A percentile compares a stretch with the other conserved stretches of the same genome.
Conservation (phyloP, 2,113 vertebrate genomes). For the Sebastes schlegelii region DNA sequence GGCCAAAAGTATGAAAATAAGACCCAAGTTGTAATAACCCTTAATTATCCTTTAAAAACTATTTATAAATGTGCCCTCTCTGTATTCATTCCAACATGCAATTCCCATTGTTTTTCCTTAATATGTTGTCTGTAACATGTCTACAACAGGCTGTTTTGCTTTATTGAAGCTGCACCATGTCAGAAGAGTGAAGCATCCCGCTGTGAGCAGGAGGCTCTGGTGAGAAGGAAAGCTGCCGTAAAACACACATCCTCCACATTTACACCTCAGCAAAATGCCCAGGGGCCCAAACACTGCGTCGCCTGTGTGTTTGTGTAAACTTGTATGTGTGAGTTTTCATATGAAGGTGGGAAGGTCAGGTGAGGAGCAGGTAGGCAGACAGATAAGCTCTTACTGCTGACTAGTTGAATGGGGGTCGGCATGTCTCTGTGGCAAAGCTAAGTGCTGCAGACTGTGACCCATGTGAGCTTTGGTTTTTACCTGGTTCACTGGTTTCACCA, state of each 20-base stretch:
- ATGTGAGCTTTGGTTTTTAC: slow-evolving; percentile 45
- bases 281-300: slow-evolving; percentile 6
- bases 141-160: background rate
- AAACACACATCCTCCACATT: slow-evolving; percentile 46
- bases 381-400: slow-evolving; percentile 2
- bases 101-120: background rate
- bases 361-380: slow-evolving; percentile 16
- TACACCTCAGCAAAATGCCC: slow-evolving; percentile 46
- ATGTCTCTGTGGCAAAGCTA: slow-evolving; percentile 66
- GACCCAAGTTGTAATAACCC: too few species aligned
- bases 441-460: slow-evolving; percentile 63
- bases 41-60: too few species aligned
- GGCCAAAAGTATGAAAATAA: too few species aligned
- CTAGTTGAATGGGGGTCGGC: background rate
- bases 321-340: slow-evolving; percentile 29
- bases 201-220: background rate
- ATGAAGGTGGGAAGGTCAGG: slow-evolving; percentile 1
- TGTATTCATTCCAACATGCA: background rate
- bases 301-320: slow-evolving; percentile 25
- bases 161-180: background rate
- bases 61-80: background rate
- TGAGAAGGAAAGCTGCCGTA: slow-evolving; percentile 12
- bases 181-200: slow-evolving; percentile 1
- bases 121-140: background rate
- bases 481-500: slow-evolving; percentile 60